A percentile compares a stretch with the other conserved stretches of the same genome.
phyloP scores from a whole-genome alignment of 2,888 invertebrate species.

The Folsomia candida region DNA sequence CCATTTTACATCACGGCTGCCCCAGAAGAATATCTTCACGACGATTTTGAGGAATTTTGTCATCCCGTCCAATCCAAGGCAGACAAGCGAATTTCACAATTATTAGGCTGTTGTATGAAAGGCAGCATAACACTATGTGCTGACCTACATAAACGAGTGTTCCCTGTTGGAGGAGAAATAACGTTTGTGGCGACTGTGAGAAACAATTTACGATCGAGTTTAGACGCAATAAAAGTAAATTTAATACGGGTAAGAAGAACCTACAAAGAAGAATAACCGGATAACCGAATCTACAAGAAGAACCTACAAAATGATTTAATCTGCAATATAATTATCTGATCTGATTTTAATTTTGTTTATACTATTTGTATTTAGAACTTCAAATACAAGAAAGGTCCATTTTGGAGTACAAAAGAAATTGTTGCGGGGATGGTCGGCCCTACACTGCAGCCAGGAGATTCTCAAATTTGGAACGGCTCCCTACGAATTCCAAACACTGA shows the following conservation, averaged over 20 bases:
- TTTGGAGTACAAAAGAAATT: conserved; percentile 24
- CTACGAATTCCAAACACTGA: conserved; percentile 29
- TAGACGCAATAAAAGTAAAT: conserved; percentile 24
- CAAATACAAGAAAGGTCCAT: conserved; percentile 26
- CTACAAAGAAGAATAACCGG: no score
- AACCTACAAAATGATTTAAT: no score
- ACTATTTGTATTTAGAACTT: conserved; percentile 27
- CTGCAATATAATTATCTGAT: neutral
- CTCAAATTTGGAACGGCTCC: conserved; percentile 26
- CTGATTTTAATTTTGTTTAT: neutral
- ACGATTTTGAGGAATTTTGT: conserved; percentile 8
- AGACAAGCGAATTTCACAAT: conserved; percentile 1
- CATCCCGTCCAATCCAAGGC: neutral
- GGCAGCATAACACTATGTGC: conserved; percentile 27
- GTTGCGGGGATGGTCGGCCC: conserved; percentile 26
- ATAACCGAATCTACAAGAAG: no score
- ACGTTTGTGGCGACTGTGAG: conserved; percentile 27
- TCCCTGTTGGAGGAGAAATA: conserved; percentile 20
- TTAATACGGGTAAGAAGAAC: conserved; percentile 28
- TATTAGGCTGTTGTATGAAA: conserved; percentile 21
- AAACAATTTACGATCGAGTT: conserved; percentile 20
- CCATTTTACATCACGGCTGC: conserved; percentile 29
- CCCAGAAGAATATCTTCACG: neutral
- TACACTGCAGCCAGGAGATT: conserved; percentile 11
- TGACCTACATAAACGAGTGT: conserved; percentile 21